Evolutionary conservation across 2,113 vertebrate genomes (phyloP), one percentile per base, ranked within the genome.

Genomic region (Erythrocebus patas): DNA sequence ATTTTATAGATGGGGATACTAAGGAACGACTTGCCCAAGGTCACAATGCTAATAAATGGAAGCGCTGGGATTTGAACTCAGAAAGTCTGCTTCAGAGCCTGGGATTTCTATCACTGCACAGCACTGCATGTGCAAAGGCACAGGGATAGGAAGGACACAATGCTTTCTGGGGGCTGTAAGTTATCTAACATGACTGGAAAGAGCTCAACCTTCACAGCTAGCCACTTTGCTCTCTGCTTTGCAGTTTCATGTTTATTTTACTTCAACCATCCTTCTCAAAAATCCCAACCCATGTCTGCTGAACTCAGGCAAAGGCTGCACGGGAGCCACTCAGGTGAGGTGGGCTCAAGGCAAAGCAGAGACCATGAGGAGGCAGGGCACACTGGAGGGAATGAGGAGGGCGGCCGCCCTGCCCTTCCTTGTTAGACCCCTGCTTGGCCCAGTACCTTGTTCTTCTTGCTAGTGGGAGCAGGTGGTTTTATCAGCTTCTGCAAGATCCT

Each of bases 391-490:
- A 6, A 3, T 6, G 38, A 16, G 23, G 14, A 22, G 22, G 43
- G 25, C 45, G 5, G 13, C 70, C 2, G 0, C 25, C 25, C 84
- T 3, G 35, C 27, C 43, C n/a, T 79, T 14, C 32, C 50, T 8
- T 23, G 30, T 9, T 3, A 20, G 59, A 7, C 20, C 86, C 89
- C 40, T 55, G 48, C 43, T 13, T 7, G 10, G 12, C 40, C 50
- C 27, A 5, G 12, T 98, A 99, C 99, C 99, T 99, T 99, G 98
- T 99, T 99, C 97, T 99, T 99, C 98, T 99, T 99, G 99, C 99
- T 99, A 78, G 99, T 99, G n/a, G 99, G 99, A 50, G 99, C 99
- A 89, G 99, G 99, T 1, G 99, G 99, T 94, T 99, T 99, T 96
- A 99, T 99, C 88, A 99, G 99, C 97, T 99, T 99, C 97, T 99